Evolutionary conservation across 1,140 invertebrate species (phyloP), one percentile per base, ranked within the genome.

Genomic region (Ostrea denselamellosa): DNA sequence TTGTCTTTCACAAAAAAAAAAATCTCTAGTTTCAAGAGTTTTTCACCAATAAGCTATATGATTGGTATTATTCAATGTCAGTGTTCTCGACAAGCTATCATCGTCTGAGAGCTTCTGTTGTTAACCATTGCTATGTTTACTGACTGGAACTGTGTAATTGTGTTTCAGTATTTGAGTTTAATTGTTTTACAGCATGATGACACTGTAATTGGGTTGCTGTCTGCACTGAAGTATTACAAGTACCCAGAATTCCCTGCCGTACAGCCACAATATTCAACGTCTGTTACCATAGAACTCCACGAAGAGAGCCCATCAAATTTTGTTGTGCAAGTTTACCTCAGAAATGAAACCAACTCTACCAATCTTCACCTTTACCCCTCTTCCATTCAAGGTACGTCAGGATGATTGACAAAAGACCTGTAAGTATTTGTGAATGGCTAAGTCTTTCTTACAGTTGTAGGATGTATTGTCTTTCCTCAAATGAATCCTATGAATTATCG

Each of bases 311-410:
- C 44, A 10, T 52, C 82, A 19, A 52, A 83, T n/a, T 83, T 53
- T 54, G 52, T 54, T 53, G 82, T 83, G 9, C 19, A 83, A n/a
- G 52, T 83, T 10, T 83, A 52, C 52, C 82, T 83, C 82, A 83
- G 82, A 83, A 83, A 83, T 54, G 82, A 83, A 53, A 83, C 82
- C 44, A 83, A 83, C 51, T 83, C 82, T 22, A 7, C 82, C 19
- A 53, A 83, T 83, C 44, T 83, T 3, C 82, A 53, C 17, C 82
- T 53, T 8, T 54, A 53, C 25, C 44, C 44, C 2, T 7, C 53
- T 44, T 19, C 44, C 1, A 52, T 83, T 52, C 19, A 52, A 53
- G 82, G 82, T 83, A 52, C 53, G 44, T 28, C 17, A 28, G 25
- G 19, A n/a, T 7, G 17, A 62, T 19, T 19, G n/a, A 62, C 17